Base-by-base conservation (phyloP, 2,888 invertebrate species). In the Argyresthia albistria region DNA sequence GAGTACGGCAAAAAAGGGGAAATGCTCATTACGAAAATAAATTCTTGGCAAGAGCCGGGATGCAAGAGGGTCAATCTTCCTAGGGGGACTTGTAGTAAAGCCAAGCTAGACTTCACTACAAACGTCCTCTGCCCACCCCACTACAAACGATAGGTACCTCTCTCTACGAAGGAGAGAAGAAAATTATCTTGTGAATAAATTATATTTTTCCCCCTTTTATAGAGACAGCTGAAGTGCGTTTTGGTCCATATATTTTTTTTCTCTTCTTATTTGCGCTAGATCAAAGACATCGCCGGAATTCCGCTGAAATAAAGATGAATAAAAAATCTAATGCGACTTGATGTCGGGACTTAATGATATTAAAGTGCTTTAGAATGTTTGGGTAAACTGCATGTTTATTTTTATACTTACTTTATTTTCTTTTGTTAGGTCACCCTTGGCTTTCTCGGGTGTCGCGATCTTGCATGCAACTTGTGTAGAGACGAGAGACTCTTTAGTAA, bases 171-270 rank as follows among this genome's bases (percentile, higher is more conserved):
- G 78, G 78, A 25, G 25, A 76, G 76, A 76, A 84, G 86, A 81
- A 84, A 86, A 87, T 86, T 87, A 86, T 87, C 84, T 83, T 78
- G 73, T 87, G 86, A 87, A 87, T 87, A 87, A 87, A 86, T 87
- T 84, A 87, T 84, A 83, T 83, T 82, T n/a, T 78, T 75, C 74
- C 76, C 71, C 81, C 81, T 76, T 80, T 83, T 81, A 86, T 84
- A 78, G 86, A 86, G 86, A 84, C 82, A 76, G 76, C 70, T 80
- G 75, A 77, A 86, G 82, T 87, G 84, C 86, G 83, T 86, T 87
- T 84, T 78, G 75, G 76, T 76, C 73, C 78, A 73, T 74, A 61
- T 78, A 82, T 81, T 78, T 77, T 73, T 75, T 70, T 25, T n/a
- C n/a, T n/a, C n/a, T 25, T 63, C 70, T 74, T 74, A 71, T 76